These are phyloP conservation scores for Episyrphus balteatus DNA, from an alignment of 1,140 invertebrate species.

Conservation along the genomic window DNA sequence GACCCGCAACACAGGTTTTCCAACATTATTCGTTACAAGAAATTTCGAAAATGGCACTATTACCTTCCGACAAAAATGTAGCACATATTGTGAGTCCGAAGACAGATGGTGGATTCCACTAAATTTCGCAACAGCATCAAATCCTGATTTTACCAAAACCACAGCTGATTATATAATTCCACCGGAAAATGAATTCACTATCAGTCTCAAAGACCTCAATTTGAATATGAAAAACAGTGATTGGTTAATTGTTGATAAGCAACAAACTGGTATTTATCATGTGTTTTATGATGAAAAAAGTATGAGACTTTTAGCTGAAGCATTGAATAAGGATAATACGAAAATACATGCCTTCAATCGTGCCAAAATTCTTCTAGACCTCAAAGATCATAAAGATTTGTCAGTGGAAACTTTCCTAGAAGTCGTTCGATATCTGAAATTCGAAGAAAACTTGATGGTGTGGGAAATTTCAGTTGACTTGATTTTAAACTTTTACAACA, in stretches of 20 bases:
- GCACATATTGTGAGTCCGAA: slow-evolving; percentile 5
- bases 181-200: slow-evolving; percentile 14
- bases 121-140: slow-evolving; percentile 39
- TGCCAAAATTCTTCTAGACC: slow-evolving; percentile 48
- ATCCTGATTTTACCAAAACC: slow-evolving; percentile 39
- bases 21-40: slow-evolving; percentile 39
- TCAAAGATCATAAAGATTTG: slow-evolving; percentile 33
- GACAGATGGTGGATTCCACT: slow-evolving; percentile 46
- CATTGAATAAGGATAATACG: slow-evolving; percentile 33
- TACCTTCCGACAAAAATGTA: slow-evolving; percentile 35
- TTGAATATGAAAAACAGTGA: slow-evolving; percentile 23
- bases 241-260: slow-evolving; percentile 50
- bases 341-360: slow-evolving; percentile 48
- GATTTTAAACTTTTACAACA: slow-evolving; percentile 10
- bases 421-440: slow-evolving; percentile 43
- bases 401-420: slow-evolving; percentile 9
- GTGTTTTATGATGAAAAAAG: slow-evolving; percentile 48
- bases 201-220: slow-evolving; percentile 15
- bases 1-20: slow-evolving; percentile 42
- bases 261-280: slow-evolving; percentile 52
- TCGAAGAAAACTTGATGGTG: slow-evolving; percentile 42
- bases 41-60: slow-evolving; percentile 35
- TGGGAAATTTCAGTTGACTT: slow-evolving; percentile 40
- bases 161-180: slow-evolving; percentile 29
- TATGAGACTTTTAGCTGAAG: slow-evolving; percentile 42